A percentile compares a stretch with the other conserved stretches of the same genome.
phyloP scores from a whole-genome alignment of 2,113 vertebrate genomes.

The Melanotaenia duboulayi region DNA sequence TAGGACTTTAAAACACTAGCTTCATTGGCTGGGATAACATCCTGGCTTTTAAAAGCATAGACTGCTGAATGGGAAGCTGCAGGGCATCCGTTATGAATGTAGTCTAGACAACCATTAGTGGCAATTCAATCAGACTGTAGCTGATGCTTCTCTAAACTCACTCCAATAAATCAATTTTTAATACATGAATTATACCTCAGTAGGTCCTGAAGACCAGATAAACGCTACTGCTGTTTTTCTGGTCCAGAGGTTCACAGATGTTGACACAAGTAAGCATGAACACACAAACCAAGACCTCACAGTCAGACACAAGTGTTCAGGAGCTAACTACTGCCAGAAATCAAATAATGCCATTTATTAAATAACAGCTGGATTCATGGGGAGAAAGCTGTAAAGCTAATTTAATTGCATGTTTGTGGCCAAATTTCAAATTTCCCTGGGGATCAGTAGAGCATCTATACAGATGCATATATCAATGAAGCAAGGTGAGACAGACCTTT shows the following conservation, averaged over 20 bases:
- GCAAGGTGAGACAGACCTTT: not conserved
- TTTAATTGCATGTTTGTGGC: constrained; percentile 13
- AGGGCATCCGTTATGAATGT: constrained; percentile 40
- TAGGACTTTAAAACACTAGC: not conserved
- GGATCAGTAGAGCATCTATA: constrained; percentile 2
- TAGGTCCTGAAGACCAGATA: constrained; percentile 45
- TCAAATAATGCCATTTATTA: not conserved
- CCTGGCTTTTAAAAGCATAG: constrained; percentile 47
- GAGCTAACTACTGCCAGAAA: accelerated
- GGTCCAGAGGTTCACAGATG: not conserved
- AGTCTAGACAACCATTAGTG: constrained; percentile 59
- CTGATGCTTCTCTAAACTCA: constrained; percentile 61
- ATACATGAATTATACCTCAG: constrained; percentile 62
- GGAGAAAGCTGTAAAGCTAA: constrained; percentile 9
- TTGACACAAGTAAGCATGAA: not conserved
- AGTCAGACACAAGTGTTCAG: not conserved
- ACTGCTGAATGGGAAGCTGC: constrained; percentile 29
- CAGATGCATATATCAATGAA: not conserved
- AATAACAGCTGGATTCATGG: constrained; percentile 1
- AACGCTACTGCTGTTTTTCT: constrained; percentile 38
- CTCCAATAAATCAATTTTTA: constrained; percentile 70
- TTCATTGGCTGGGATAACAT: constrained; percentile 38
- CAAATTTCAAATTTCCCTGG: constrained; percentile 16
- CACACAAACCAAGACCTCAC: not conserved
- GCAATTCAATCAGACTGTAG: constrained; percentile 73